phyloP scores from a whole-genome alignment of 2,797 vertebrate species.

The Tympanoctomys barrerae region DNA sequence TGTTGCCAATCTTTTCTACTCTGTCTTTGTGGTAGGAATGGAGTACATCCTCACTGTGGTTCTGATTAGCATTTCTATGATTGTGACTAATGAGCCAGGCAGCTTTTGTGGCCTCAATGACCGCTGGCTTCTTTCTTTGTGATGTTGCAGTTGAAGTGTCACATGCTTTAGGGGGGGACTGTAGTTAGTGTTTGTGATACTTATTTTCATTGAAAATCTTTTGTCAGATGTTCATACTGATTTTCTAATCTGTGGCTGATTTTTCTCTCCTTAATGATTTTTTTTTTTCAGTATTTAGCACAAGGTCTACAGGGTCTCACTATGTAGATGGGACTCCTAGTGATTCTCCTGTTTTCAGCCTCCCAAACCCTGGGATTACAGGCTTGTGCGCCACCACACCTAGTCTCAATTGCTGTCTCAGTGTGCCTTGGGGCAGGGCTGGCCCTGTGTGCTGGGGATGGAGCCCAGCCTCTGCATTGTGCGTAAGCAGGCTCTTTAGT shows the following conservation, averaged over 20 bases:
- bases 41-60: neutral
- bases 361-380: too few species aligned
- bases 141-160: neutral
- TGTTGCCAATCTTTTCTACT: neutral
- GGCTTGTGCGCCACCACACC: too few species aligned
- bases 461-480: too few species aligned
- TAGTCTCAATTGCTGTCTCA: too few species aligned
- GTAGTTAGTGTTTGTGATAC: neutral
- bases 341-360: too few species aligned
- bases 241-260: slow-evolving; percentile 27
- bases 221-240: neutral
- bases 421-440: too few species aligned
- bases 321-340: too few species aligned
- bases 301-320: too few species aligned
- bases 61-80: neutral
- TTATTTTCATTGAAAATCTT: slow-evolving; percentile 42
- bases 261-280: neutral
- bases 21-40: neutral
- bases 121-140: neutral
- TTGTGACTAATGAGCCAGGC: neutral
- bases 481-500: too few species aligned
- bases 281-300: too few species aligned
- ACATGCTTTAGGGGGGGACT: neutral
- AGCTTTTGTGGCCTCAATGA: neutral
- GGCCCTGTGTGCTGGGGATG: too few species aligned